Percentiles rank a stretch among this genome's conserved stretches.
Evolutionary conservation across 2,888 invertebrate species (phyloP).

Genomic region (Caenorhabditis panamensis): DNA sequence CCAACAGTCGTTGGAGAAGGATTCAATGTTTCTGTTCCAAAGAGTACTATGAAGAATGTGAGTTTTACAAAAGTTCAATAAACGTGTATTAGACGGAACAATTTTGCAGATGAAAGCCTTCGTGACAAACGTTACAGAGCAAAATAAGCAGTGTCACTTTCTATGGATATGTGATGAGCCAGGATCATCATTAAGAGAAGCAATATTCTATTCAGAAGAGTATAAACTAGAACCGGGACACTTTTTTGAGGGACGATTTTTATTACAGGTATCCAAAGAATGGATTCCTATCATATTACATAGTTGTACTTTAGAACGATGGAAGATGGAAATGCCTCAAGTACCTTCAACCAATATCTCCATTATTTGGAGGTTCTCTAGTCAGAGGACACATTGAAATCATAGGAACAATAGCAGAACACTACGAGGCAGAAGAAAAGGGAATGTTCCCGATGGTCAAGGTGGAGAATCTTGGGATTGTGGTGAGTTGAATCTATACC

Average conservation of each 20-base stretch:
- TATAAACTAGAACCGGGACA: slow-evolving; percentile 12
- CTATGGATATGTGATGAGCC: slow-evolving; percentile 24
- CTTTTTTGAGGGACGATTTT: slow-evolving; percentile 22
- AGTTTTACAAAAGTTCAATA: neutral
- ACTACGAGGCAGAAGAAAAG: neutral
- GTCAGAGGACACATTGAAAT: neutral
- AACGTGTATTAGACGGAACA: no score
- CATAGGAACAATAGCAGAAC: neutral
- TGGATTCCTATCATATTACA: no score
- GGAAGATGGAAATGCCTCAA: neutral
- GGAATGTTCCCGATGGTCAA: neutral
- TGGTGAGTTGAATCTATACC: neutral
- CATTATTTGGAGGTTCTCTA: neutral
- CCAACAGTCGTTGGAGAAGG: neutral
- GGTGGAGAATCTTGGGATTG: slow-evolving; percentile 7
- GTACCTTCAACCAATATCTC: neutral
- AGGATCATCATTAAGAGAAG: neutral
- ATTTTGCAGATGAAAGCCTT: slow-evolving; percentile 31
- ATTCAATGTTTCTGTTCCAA: slow-evolving; percentile 3
- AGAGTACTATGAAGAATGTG: neutral
- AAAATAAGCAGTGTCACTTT: neutral
- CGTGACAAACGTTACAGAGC: neutral
- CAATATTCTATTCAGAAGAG: neutral
- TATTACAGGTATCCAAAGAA: no score
- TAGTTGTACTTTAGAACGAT: no score